A percentile compares a stretch with the other conserved stretches of the same genome.
Conservation (phyloP, 2,113 vertebrate species). For the Pangasianodon hypophthalmus region DNA sequence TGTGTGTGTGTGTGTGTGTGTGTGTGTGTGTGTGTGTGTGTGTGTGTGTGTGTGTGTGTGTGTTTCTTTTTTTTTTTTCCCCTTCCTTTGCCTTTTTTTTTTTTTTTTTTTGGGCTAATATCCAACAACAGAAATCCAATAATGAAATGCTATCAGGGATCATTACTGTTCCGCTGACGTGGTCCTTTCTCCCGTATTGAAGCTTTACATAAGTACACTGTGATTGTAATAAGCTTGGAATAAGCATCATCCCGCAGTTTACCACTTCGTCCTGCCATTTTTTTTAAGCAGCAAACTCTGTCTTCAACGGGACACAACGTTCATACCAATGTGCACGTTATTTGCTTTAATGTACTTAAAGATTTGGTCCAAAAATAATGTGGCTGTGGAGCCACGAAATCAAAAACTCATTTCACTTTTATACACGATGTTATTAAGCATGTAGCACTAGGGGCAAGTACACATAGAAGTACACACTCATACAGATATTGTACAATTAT, state of each 20-base stretch:
- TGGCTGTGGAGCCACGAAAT: neutral
- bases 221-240: slow-evolving; percentile 71
- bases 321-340: slow-evolving; percentile 50
- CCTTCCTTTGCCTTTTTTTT: neutral
- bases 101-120: slow-evolving; percentile 8
- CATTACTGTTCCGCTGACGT: slow-evolving; percentile 44
- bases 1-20: neutral
- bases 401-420: slow-evolving; percentile 42
- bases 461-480: slow-evolving; percentile 13
- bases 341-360: slow-evolving; percentile 64
- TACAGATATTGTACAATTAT: slow-evolving; percentile 13
- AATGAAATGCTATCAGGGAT: slow-evolving; percentile 57
- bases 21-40: neutral
- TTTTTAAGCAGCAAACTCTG: neutral
- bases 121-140: slow-evolving; percentile 33
- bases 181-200: slow-evolving; percentile 47
- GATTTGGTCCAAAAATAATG: slow-evolving; percentile 63
- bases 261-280: slow-evolving; percentile 35
- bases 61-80: neutral
- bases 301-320: neutral
- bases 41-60: neutral
- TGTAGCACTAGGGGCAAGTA: slow-evolving; percentile 49
- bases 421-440: slow-evolving; percentile 1
- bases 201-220: slow-evolving; percentile 70
- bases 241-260: slow-evolving; percentile 49